These are phyloP conservation scores for Motacilla tschutschensis DNA, from an alignment of 2,113 vertebrate genomes.

Conservation along the genomic window DNA sequence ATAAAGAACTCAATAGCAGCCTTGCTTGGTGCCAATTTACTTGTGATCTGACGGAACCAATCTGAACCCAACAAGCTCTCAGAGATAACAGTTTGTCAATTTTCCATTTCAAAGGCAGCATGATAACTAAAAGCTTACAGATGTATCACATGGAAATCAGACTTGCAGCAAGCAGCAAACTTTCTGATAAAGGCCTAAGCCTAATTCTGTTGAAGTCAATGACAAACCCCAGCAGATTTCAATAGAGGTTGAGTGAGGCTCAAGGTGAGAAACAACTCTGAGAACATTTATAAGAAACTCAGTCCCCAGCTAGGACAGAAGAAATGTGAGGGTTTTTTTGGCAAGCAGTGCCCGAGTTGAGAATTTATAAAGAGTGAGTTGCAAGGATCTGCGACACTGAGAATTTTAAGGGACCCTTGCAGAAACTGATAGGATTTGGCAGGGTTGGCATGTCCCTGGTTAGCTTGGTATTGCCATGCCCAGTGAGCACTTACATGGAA, in stretches of 20 bases:
- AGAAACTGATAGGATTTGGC: background rate
- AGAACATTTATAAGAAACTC: background rate
- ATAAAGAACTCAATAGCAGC: background rate
- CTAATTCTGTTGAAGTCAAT: conserved; percentile 15
- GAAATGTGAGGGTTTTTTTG: background rate
- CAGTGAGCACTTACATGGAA: background rate
- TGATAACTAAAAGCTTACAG: conserved; percentile 29
- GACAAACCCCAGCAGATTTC: conserved; percentile 1
- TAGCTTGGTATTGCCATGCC: background rate
- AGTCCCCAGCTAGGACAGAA: background rate
- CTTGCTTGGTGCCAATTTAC: conserved; percentile 23
- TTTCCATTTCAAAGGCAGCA: conserved; percentile 33
- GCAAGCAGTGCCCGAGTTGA: rapidly evolving
- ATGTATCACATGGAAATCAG: conserved; percentile 40
- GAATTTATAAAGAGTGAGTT: background rate
- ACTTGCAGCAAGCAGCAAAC: conserved; percentile 15
- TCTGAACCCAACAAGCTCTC: conserved; percentile 1
- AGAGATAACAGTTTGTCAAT: conserved; percentile 51
- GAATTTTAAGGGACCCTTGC: background rate
- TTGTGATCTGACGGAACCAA: background rate
- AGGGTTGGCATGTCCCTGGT: background rate
- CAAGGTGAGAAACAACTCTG: conserved; percentile 9
- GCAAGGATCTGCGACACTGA: background rate
- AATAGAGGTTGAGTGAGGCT: background rate
- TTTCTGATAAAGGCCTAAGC: conserved; percentile 29